Evolutionary conservation across 2,888 invertebrate species (phyloP).

Genomic region (Podabrus alpinus): DNA sequence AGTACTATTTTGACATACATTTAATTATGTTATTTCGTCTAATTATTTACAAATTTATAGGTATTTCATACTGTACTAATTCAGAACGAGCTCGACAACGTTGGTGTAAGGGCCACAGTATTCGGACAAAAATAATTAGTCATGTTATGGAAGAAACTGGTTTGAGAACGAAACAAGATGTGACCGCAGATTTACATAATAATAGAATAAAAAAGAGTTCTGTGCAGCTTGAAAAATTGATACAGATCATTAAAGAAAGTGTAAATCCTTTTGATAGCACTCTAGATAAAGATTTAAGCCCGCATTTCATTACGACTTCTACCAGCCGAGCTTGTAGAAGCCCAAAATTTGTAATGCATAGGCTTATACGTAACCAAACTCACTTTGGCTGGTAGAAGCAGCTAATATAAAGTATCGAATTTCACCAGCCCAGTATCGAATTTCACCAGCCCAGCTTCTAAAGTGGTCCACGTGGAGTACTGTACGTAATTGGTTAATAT

Average conservation of each 20-base stretch:
- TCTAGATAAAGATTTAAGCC: constrained; percentile 31
- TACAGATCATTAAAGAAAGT: constrained; percentile 28
- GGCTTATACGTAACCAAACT: no score
- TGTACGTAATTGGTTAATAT: no score
- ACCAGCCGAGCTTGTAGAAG: no score
- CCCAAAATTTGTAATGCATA: no score
- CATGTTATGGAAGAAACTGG: constrained; percentile 35
- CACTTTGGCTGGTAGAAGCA: no score
- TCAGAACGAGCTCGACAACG: constrained; percentile 40
- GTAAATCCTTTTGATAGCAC: constrained; percentile 33
- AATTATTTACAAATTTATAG: background rate
- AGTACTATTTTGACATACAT: no score
- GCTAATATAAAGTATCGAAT: no score
- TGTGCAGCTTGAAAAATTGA: constrained; percentile 27
- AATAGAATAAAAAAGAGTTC: constrained; percentile 32
- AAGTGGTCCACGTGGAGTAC: no score
- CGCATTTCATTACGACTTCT: no score
- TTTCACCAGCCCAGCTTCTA: no score
- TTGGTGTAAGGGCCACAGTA: constrained; percentile 35
- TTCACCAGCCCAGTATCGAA: no score
- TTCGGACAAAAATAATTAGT: constrained; percentile 36
- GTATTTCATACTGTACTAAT: constrained; percentile 37
- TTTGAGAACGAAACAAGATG: constrained; percentile 35
- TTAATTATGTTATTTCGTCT: no score
- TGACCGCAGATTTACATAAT: constrained; percentile 36